A percentile compares a stretch with the other conserved stretches of the same genome.
phyloP scores from a whole-genome alignment of 2,888 invertebrate genomes.

The Eucriotettix oculatus region DNA sequence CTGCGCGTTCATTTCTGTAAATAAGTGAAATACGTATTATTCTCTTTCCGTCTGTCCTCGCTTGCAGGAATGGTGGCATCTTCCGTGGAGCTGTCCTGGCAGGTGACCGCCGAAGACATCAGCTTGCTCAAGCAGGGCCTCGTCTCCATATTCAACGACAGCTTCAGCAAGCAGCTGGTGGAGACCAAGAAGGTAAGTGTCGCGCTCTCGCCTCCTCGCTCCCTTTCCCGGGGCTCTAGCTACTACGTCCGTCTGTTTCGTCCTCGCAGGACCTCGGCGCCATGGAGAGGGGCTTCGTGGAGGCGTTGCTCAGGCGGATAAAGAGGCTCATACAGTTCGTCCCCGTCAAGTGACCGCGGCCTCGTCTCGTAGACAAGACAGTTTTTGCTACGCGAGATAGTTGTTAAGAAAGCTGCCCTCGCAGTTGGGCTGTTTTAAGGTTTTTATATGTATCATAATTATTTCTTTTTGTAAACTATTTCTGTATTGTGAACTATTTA shows the following conservation, averaged over 20 bases:
- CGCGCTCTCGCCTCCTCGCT: background rate
- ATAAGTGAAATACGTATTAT: too few species aligned
- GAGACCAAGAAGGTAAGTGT: constrained; percentile 42
- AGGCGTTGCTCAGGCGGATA: constrained; percentile 58
- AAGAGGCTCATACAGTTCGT: constrained; percentile 68
- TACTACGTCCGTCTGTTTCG: background rate
- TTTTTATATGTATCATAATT: too few species aligned
- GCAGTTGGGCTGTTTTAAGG: too few species aligned
- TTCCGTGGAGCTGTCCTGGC: background rate
- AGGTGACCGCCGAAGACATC: constrained; percentile 30
- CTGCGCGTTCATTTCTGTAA: too few species aligned
- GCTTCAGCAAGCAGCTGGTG: constrained; percentile 56
- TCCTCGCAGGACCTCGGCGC: constrained; percentile 16
- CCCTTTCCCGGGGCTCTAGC: background rate
- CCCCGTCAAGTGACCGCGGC: constrained; percentile 29
- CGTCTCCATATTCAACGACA: constrained; percentile 57
- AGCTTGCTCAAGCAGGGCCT: constrained; percentile 52
- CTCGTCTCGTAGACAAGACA: too few species aligned
- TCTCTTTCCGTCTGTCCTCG: too few species aligned
- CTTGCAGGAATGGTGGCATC: too few species aligned
- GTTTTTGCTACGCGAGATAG: too few species aligned
- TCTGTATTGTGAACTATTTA: too few species aligned
- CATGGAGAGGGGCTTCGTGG: constrained; percentile 50
- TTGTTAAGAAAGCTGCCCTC: too few species aligned
- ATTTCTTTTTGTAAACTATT: too few species aligned